phyloP scores from a whole-genome alignment of 1,140 invertebrate species.

The Dermatophagoides farinae region DNA sequence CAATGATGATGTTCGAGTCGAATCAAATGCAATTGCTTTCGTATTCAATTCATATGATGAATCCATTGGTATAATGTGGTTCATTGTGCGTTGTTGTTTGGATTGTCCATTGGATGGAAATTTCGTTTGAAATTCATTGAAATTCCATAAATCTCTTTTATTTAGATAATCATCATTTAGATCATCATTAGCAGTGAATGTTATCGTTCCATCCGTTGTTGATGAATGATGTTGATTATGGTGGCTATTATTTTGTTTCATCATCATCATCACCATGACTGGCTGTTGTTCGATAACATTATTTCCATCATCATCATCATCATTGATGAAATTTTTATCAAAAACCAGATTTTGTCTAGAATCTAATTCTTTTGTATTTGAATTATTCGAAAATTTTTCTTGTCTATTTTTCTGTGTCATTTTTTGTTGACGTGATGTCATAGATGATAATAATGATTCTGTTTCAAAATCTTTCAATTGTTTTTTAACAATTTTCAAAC shows the following conservation, averaged over 20 bases:
- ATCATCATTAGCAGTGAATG: not conserved
- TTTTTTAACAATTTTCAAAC: slow-evolving; percentile 4
- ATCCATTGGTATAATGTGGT: too few species aligned
- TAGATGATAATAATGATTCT: too few species aligned
- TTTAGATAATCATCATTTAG: not conserved
- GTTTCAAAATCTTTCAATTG: not conserved
- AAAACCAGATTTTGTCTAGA: not conserved
- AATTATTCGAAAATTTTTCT: too few species aligned
- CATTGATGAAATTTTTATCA: too few species aligned
- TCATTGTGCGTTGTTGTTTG: not conserved
- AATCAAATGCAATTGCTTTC: too few species aligned
- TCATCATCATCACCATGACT: not conserved
- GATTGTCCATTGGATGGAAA: not conserved
- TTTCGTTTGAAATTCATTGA: not conserved
- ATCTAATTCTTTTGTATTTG: too few species aligned
- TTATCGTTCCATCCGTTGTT: not conserved
- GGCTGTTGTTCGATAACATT: not conserved
- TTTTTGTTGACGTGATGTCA: too few species aligned
- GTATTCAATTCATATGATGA: too few species aligned
- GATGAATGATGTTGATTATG: not conserved
- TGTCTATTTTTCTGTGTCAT: too few species aligned
- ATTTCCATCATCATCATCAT: too few species aligned
- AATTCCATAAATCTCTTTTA: not conserved
- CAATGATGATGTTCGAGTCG: not conserved
- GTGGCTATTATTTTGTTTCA: not conserved